Conservation (phyloP, 2,113 vertebrate species). For the Dasyurus viverrinus region DNA sequence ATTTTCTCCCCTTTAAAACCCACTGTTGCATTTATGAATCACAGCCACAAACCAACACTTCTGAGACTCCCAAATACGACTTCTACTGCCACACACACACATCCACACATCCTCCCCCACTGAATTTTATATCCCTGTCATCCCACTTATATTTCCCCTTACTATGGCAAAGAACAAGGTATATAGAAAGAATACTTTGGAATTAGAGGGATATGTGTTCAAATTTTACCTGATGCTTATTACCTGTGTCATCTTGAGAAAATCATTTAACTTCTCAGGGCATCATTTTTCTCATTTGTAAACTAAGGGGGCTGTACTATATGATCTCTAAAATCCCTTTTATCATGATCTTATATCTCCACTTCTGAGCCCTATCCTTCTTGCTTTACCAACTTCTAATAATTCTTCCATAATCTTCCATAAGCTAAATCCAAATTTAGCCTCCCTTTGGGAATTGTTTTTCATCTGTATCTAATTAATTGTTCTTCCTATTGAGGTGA, state of each 20-base stretch:
- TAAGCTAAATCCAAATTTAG: not conserved
- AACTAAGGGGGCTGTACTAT: not conserved
- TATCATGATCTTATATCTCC: not conserved
- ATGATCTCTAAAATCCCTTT: not conserved
- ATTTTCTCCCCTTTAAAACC: not conserved
- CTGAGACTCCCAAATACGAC: not conserved
- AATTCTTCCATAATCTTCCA: not conserved
- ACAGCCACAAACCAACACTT: not conserved
- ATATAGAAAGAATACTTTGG: not conserved
- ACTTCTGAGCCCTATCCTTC: not conserved
- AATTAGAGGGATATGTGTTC: not conserved
- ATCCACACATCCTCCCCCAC: not conserved
- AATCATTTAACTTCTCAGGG: not conserved
- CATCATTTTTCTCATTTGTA: not conserved
- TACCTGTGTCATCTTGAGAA: not conserved
- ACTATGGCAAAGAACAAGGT: not conserved
- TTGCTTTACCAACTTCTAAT: not conserved
- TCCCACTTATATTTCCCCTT: not conserved
- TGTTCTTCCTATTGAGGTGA: not conserved
- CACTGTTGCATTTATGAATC: not conserved
- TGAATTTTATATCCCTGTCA: not conserved
- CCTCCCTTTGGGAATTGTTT: not conserved
- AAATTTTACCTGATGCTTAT: not conserved
- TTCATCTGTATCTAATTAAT: not conserved
- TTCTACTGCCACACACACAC: not conserved